phyloP scores from a whole-genome alignment of 1,140 invertebrate species.

The Pararge aegeria region DNA sequence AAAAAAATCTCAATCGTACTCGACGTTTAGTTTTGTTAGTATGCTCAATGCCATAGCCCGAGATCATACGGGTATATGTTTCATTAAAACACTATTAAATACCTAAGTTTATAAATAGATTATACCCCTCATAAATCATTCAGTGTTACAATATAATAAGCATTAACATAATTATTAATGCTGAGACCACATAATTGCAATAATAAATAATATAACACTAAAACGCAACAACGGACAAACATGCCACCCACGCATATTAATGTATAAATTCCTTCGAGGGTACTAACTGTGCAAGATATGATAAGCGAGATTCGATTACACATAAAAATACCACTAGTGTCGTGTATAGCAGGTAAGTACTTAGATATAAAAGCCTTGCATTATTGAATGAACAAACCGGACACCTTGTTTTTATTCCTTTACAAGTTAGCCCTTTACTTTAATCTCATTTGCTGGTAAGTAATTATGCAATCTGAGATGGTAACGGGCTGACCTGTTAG shows the following conservation, averaged over 20 bases:
- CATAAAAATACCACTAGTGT: background rate
- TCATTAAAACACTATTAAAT: too few species aligned
- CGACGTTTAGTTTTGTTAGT: too few species aligned
- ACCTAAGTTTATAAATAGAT: background rate
- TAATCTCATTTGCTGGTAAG: too few species aligned
- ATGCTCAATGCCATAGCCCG: too few species aligned
- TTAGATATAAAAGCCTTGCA: too few species aligned
- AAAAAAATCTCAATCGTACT: too few species aligned
- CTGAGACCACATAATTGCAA: background rate
- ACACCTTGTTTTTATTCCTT: too few species aligned
- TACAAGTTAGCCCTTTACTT: too few species aligned
- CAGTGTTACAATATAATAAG: background rate
- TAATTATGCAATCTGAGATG: too few species aligned
- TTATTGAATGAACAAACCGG: background rate
- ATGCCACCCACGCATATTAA: background rate
- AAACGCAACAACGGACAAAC: background rate
- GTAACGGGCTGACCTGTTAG: too few species aligned
- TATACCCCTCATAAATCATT: background rate
- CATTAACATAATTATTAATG: background rate
- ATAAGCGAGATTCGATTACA: background rate
- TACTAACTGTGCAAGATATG: background rate
- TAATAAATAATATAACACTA: background rate
- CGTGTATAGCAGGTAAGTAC: too few species aligned
- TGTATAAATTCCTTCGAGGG: background rate
- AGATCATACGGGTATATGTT: too few species aligned